Evolutionary conservation across 2,797 vertebrate species (phyloP), one percentile per base, ranked within the genome.

Genomic region (Coreius guichenoti): DNA sequence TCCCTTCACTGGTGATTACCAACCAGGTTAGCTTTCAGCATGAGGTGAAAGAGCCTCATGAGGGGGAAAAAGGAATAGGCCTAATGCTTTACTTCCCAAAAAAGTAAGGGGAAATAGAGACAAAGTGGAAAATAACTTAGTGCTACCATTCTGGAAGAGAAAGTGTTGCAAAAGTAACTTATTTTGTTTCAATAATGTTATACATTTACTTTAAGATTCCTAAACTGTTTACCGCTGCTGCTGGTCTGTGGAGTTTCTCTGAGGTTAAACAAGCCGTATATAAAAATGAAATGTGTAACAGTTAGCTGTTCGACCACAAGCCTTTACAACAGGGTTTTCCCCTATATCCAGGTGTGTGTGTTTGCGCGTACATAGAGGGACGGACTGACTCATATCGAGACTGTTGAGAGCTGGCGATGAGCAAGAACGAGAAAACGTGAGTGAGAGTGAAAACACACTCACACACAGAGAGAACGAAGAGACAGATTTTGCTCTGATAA

Each of bases 381-480:
- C 12, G 2, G 26, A 26, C 12, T 82, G 74, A 87, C 76, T 87
- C 86, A 87, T 74, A 49, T 17, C 68, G 3, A 61, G 72, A 84
- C 13, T 83, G 80, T 54, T 29, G 36, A 16, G 21, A 84, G 39
- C 65, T 69, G 29, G 16, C 4, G 29, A 19, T 67, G 81, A 87
- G 86, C 51, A 31, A 82, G 68, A 79, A 2, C 31, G 7, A 84
- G 86, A 87, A 77, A 70, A 69, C 31, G 36, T 63, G 79, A 81
- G 51, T 70, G 21, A 84, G 74, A 84, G 49, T 78, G 82, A 78
- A 68, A 78, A 78, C 75, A 54, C 63, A 47, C 33, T 4, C 7
- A 61, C 8, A 43, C 0, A 43, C 39, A 9, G 14, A 14, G 33
- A 39, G n/a, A 61, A 23, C 8, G 54, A 51, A 11, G 39, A 76